Evolutionary conservation across 2,797 vertebrate genomes (phyloP).

Genomic region (Scomberomorus guttatus): DNA sequence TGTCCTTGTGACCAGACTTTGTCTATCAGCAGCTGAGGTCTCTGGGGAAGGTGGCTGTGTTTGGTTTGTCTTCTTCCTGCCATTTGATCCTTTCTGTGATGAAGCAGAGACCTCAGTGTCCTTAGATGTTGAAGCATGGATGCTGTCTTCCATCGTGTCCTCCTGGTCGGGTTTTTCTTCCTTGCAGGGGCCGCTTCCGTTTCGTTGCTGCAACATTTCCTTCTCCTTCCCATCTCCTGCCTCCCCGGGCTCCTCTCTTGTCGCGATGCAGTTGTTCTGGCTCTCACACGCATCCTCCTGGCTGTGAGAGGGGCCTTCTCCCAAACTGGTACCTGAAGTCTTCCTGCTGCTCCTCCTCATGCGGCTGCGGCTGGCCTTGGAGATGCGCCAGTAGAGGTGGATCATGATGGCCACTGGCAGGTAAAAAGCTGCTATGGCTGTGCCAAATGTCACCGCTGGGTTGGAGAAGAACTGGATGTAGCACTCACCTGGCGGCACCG

Average conservation of each 20-base stretch:
- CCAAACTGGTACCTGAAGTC: conserved; percentile 84
- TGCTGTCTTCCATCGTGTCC: conserved; percentile 87
- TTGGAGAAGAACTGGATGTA: conserved; percentile 98
- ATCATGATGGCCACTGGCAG: conserved; percentile 98
- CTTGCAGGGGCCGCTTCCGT: conserved; percentile 55
- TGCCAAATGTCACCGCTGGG: conserved; percentile 93
- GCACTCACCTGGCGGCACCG: conserved; percentile 88
- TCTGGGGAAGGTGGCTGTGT: conserved; percentile 71
- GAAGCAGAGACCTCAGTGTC: conserved; percentile 5
- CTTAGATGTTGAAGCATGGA: conserved; percentile 77
- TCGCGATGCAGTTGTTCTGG: conserved; percentile 82
- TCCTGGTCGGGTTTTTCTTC: conserved; percentile 81
- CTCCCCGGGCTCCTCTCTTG: conserved; percentile 53
- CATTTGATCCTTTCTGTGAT: conserved; percentile 23
- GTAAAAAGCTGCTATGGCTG: conserved; percentile 97
- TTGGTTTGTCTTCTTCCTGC: conserved; percentile 51
- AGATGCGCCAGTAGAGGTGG: conserved; percentile 95
- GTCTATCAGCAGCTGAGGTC: conserved; percentile 89
- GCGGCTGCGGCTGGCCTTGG: conserved; percentile 94
- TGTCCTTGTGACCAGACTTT: conserved; percentile 83
- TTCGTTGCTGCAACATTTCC: conserved; percentile 79
- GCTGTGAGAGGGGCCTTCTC: conserved; percentile 77
- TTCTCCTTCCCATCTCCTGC: conserved; percentile 80
- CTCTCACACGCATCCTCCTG: conserved; percentile 86
- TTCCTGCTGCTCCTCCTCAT: conserved; percentile 81